These are phyloP conservation scores for Linnaemya vulpina DNA, from an alignment of 2,888 invertebrate species.

Conservation along the genomic window DNA sequence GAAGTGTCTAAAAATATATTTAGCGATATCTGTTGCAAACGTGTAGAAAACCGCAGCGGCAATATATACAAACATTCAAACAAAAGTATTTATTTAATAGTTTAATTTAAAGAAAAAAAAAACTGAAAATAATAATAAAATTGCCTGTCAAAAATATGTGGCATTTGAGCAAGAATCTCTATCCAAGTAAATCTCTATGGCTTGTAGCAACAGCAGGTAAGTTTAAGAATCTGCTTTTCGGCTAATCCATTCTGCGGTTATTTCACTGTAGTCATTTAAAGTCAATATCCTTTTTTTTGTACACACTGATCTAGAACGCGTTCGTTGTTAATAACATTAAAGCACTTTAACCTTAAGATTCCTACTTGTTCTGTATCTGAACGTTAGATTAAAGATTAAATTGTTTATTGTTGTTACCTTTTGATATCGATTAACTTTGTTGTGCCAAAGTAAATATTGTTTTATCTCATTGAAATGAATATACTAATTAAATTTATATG, in stretches of 20 bases:
- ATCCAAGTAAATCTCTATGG: background rate
- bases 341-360: constrained; percentile 11
- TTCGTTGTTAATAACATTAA: background rate
- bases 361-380: background rate
- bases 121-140: background rate
- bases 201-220: constrained; percentile 30
- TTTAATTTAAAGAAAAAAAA: background rate
- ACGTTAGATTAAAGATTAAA: constrained; percentile 14
- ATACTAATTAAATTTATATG: constrained; percentile 23
- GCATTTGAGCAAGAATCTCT: background rate
- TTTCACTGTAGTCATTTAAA: background rate
- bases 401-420: constrained; percentile 14
- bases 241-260: background rate
- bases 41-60: background rate
- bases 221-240: background rate
- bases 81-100: background rate
- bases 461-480: constrained; percentile 3
- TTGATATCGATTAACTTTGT: background rate
- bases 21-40: background rate
- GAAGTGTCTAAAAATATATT: constrained; percentile 55
- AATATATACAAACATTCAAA: background rate
- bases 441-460: constrained; percentile 15
- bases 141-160: constrained; percentile 17
- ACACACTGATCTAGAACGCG: background rate
- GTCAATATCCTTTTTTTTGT: background rate